Evolutionary conservation across 2,888 invertebrate species (phyloP).

Genomic region (Phyto melanocephala): DNA sequence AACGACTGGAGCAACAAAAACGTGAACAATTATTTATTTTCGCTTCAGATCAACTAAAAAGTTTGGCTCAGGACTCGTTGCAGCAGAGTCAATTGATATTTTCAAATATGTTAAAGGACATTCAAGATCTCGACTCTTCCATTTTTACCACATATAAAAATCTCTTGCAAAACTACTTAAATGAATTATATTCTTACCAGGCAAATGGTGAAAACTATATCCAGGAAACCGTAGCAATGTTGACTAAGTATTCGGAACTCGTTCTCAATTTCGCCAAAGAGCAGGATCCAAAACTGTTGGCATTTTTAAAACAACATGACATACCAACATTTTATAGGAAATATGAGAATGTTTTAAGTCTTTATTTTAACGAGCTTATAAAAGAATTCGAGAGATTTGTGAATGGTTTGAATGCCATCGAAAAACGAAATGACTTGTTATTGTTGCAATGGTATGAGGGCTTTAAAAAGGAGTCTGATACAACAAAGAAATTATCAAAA

Average conservation of each 20-base stretch:
- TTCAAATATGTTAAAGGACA: not conserved
- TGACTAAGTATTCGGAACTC: not conserved
- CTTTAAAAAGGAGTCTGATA: not conserved
- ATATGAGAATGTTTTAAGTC: not conserved
- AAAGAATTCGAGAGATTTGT: not conserved
- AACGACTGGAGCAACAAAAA: not conserved
- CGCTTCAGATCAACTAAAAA: not conserved
- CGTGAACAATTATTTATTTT: not conserved
- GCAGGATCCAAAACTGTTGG: not conserved
- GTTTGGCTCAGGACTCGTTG: not conserved
- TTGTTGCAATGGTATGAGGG: not conserved
- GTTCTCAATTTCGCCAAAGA: not conserved
- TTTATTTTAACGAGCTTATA: not conserved
- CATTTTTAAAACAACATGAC: not conserved
- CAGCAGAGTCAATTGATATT: not conserved
- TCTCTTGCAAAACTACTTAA: constrained; percentile 1
- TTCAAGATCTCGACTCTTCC: not conserved
- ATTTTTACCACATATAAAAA: not conserved
- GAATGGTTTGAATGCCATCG: not conserved
- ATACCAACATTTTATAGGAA: not conserved
- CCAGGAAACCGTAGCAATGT: not conserved
- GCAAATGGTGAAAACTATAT: not conserved
- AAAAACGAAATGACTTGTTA: not conserved
- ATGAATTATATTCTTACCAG: not conserved
- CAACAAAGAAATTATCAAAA: not conserved